Conservation (phyloP, 2,888 invertebrate species). For the Drosophila nr. fundita region DNA sequence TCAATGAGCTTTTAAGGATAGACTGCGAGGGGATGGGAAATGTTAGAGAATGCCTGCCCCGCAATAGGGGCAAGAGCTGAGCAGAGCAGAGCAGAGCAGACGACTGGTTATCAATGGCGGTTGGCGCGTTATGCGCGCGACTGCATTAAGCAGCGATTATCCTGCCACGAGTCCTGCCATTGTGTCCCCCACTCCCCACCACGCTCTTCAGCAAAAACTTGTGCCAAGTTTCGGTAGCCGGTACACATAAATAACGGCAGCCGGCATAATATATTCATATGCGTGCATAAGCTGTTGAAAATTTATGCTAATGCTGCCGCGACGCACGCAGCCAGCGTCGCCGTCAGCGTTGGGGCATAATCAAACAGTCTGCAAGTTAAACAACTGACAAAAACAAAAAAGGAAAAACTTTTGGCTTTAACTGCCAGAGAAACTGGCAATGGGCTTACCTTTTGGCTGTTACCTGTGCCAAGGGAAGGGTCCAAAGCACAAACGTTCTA, state of each 20-base stretch:
- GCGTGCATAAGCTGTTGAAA: slow-evolving; percentile 67
- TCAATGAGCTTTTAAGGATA: slow-evolving; percentile 69
- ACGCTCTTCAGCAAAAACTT: slow-evolving; percentile 37
- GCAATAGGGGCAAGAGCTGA: background rate
- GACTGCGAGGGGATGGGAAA: background rate
- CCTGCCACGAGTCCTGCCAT: slow-evolving; percentile 57
- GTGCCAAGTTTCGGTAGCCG: slow-evolving; percentile 54
- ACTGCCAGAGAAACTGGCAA: slow-evolving; percentile 7
- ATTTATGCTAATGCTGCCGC: slow-evolving; percentile 70
- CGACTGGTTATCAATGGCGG: slow-evolving; percentile 53
- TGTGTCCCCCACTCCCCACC: background rate
- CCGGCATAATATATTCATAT: slow-evolving; percentile 72
- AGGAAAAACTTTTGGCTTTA: slow-evolving; percentile 10
- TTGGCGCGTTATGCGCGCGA: slow-evolving; percentile 64
- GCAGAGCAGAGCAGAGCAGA: background rate
- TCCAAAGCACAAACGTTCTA: background rate
- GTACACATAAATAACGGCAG: slow-evolving; percentile 64
- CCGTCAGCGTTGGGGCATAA: slow-evolving; percentile 29
- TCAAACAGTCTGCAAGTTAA: slow-evolving; percentile 48
- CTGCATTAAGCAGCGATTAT: slow-evolving; percentile 81
- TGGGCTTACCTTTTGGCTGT: background rate
- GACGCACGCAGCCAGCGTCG: slow-evolving; percentile 9
- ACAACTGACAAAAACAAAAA: slow-evolving; percentile 24
- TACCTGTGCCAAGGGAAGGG: slow-evolving; percentile 6
- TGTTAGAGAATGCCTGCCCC: background rate